A percentile compares a stretch with the other conserved stretches of the same genome.
These are phyloP conservation scores for Caenorhabditis japonica DNA, from an alignment of 2,888 invertebrate genomes.

Conservation along the genomic window DNA sequence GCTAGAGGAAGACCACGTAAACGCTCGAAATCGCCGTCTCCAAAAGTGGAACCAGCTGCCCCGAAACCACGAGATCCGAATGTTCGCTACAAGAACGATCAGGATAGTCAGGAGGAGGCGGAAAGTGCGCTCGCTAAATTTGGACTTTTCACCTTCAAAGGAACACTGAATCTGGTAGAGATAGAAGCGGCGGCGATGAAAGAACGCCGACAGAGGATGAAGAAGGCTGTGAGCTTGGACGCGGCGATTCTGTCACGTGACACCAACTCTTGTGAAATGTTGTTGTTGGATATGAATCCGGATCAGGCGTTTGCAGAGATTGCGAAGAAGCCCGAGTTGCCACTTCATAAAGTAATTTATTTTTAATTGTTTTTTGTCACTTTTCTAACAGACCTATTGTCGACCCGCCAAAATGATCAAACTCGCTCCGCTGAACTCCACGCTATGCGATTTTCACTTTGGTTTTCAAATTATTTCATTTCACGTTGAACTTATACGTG, in stretches of 20 bases:
- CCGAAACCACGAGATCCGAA: not conserved
- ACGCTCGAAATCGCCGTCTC: not conserved
- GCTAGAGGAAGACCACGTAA: no score
- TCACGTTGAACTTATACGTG: no score
- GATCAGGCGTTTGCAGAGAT: not conserved
- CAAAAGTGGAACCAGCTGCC: not conserved
- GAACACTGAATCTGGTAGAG: no score
- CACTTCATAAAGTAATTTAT: conserved; percentile 3
- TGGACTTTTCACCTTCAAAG: no score
- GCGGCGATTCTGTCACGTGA: not conserved
- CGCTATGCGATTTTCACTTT: no score
- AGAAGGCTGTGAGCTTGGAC: not conserved
- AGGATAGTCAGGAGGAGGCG: not conserved
- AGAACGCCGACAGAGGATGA: not conserved
- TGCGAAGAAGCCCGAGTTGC: not conserved
- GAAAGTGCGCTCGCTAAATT: no score
- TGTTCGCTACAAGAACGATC: not conserved
- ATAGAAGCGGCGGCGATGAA: no score
- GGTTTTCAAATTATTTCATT: no score
- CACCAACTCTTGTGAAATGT: not conserved
- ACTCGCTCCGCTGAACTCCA: no score
- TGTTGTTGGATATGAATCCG: not conserved
- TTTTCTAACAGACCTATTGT: not conserved
- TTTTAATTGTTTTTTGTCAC: not conserved
- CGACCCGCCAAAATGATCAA: no score